phyloP scores from a whole-genome alignment of 1,140 invertebrate genomes.

The Antheraea pernyi region DNA sequence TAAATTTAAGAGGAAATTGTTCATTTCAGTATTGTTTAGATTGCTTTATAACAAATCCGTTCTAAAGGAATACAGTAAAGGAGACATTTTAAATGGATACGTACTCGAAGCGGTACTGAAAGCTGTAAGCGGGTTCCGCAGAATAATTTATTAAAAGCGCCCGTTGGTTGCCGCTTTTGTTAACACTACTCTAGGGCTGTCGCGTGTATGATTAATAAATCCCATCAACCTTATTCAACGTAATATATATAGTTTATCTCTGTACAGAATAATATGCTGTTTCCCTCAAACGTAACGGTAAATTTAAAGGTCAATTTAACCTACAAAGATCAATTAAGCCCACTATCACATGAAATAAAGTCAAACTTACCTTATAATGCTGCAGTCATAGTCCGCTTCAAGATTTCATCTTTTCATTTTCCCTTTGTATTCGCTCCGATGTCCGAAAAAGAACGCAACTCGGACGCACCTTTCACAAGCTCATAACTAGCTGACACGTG shows the following conservation, averaged over 20 bases:
- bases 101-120: conserved; percentile 32
- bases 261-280: background rate
- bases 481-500: no score
- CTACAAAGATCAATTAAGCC: no score
- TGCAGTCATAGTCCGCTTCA: no score
- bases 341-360: no score
- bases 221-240: background rate
- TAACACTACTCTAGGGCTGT: conserved; percentile 28
- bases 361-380: no score
- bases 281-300: no score
- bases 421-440: no score
- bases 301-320: no score
- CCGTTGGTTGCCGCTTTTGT: conserved; percentile 40
- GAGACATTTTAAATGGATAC: conserved; percentile 36
- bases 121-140: conserved; percentile 34
- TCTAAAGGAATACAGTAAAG: conserved; percentile 6
- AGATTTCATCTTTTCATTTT: no score
- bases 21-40: background rate
- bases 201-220: background rate
- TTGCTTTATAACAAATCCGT: conserved; percentile 11
- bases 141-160: conserved; percentile 51
- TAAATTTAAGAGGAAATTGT: background rate
- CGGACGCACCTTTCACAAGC: no score
- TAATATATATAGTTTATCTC: background rate
- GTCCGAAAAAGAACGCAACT: no score